Evolutionary conservation across 2,888 invertebrate species (phyloP), one percentile per base, ranked within the genome.

Genomic region (Eupithecia tripunctaria): DNA sequence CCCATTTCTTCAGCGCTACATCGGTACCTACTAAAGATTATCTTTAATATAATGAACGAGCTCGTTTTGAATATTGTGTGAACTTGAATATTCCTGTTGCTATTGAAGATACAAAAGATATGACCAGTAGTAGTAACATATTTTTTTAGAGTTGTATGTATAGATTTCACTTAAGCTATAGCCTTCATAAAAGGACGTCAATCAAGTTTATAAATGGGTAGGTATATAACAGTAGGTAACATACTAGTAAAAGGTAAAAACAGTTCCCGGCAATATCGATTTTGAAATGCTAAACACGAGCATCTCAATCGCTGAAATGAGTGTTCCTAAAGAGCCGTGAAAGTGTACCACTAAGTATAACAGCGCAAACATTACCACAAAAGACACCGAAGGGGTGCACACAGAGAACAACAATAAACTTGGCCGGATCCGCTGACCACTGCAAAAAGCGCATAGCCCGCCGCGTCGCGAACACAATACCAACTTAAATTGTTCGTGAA

Each of bases 401-500:
- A 74, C 76, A 86, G 84, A 88, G 85, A 85, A 87, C 86, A 88
- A 91, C 88, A 88, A 89, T 91, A 91, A 91, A 91, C 87, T 90
- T 88, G 82, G 84, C 85, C 81, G 85, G 86, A 86, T 88, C 85
- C 85, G 86, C 87, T 90, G 91, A 89, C 89, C 89, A 85, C 85
- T 84, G 88, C 88, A 91, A 91, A 91, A 91, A 91, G 90, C 85
- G 84, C 89, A 89, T 89, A 85, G 85, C 86, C 86, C 83, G 83
- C 85, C 85, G 86, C 82, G 80, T 85, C 84, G 87, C 82, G 88
- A 89, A 83, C 89, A 92, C 91, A 92, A 93, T 91, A 93, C 88
- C 88, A 87, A 90, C 92, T 93, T 90, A 92, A 93, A 94, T 92
- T 91, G 93, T 92, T 91, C 92, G 92, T 92, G 89, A 93, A 90